A percentile compares a stretch with the other conserved stretches of the same genome.
Evolutionary conservation across 1,140 invertebrate species (phyloP).

Genomic region (Panulirus ornatus): DNA sequence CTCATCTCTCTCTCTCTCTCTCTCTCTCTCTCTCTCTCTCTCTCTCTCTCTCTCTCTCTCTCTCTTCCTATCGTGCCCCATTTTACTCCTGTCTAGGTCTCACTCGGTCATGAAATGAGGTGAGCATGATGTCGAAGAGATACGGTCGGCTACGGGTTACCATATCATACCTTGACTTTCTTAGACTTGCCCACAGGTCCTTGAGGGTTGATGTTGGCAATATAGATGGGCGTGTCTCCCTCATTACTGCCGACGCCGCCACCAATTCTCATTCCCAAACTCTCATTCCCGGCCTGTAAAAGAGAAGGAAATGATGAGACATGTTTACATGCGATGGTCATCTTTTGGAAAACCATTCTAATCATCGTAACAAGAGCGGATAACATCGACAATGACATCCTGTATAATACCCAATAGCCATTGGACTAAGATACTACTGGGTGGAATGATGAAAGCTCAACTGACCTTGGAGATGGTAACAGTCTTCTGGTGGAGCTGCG

Average conservation of each 20-base stretch:
- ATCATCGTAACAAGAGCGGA: neutral
- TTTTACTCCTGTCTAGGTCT: conserved; percentile 7
- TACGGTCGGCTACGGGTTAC: too few relatives aligned
- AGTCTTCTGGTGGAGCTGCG: conserved; percentile 77
- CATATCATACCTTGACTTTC: conserved; percentile 79
- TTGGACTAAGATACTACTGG: too few relatives aligned
- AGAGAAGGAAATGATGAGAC: too few relatives aligned
- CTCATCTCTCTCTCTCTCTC: conserved; percentile 10
- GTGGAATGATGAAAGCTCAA: neutral
- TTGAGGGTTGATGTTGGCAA: conserved; percentile 80
- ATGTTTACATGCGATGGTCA: too few relatives aligned
- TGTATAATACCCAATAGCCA: too few relatives aligned
- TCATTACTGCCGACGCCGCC: conserved; percentile 80
- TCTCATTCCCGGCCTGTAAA: conserved; percentile 77
- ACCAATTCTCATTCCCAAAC: conserved; percentile 80
- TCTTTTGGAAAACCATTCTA: too few relatives aligned
- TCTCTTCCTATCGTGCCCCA: conserved; percentile 3
- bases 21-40: conserved; percentile 26
- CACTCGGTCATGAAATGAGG: neutral
- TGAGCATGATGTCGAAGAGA: neutral
- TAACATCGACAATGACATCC: too few relatives aligned
- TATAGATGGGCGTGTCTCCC: conserved; percentile 80
- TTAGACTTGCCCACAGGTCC: conserved; percentile 79
- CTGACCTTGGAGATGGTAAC: conserved; percentile 79
- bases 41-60: conserved; percentile 35